Evolutionary conservation across 2,797 vertebrate species (phyloP).

Genomic region (Intellagama lesueurii): DNA sequence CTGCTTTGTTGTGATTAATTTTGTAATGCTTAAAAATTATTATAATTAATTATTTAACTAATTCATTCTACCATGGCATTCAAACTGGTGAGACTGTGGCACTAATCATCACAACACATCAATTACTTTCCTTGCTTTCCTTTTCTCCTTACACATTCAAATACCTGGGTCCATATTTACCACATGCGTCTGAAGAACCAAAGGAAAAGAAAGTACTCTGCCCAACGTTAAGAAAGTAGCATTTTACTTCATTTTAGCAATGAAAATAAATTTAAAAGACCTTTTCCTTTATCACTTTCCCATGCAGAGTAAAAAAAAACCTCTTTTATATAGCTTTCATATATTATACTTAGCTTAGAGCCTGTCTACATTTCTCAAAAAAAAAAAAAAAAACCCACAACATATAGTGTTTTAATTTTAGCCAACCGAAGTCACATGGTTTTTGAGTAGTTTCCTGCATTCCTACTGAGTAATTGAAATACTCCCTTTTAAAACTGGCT

Average conservation of each 20-base stretch:
- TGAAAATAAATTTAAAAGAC: not conserved
- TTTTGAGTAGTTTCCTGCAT: too few relatives aligned
- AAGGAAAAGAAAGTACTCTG: not conserved
- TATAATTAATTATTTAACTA: not conserved
- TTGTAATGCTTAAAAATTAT: too few relatives aligned
- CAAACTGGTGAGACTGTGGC: not conserved
- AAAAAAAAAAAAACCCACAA: too few relatives aligned
- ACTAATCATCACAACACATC: not conserved
- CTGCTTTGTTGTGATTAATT: too few relatives aligned
- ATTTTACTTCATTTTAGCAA: not conserved
- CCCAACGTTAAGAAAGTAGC: not conserved
- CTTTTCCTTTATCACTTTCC: not conserved
- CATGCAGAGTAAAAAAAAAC: not conserved
- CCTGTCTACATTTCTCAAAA: too few relatives aligned
- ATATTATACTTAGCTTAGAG: too few relatives aligned
- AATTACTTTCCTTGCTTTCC: not conserved
- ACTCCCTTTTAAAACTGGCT: too few relatives aligned
- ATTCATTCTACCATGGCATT: not conserved
- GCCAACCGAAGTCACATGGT: too few relatives aligned
- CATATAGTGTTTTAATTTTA: too few relatives aligned
- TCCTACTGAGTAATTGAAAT: too few relatives aligned
- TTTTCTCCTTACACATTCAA: constrained; percentile 24
- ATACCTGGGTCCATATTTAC: not conserved
- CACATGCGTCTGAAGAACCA: not conserved
- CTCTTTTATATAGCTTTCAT: not conserved